Base-by-base conservation (phyloP, 1,140 invertebrate genomes). In the Eupristina koningsbergeri region DNA sequence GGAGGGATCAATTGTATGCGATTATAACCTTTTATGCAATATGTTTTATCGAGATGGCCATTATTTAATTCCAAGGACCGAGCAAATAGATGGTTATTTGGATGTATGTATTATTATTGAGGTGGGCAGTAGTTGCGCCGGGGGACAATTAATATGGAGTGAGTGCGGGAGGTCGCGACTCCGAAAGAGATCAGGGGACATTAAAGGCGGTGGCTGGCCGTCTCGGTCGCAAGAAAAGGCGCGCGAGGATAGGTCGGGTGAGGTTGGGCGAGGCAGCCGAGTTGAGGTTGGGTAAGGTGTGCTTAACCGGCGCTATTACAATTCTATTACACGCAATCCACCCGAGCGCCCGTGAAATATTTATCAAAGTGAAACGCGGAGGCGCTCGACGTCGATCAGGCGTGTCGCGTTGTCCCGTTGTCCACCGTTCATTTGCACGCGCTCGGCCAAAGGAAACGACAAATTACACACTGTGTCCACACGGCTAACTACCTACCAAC, bases 401-500 rank as follows among this genome's bases (percentile, higher is more conserved):
- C 61, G 29, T 50, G 73, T 75, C 58, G 39, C 63, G 63, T 31
- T 45, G 15, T 64, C 45, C 34, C 63, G 63, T 31, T 45, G 15
- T 64, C 45, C 34, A 50, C 41, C 67, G 36, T 39, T 64, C 76
- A 78, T 78, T 78, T 26, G 76, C 58, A 78, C 76, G 61, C 31
- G 77, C 31, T 36, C 53, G 53, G 22, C 41, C 41, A 80, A 50
- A 69, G 74, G 80, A 81, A 81, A 61, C 58, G 74, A 77, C 81
- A 83, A 83, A 83, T 83, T 83, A 83, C 61, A 83, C 41, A 58
- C 34, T 81, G 26, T 80, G 41, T 47, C 58, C 75, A 58, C 36
- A 17, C 26, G 19, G 29, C 13, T 31, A 39, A 36, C 64, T 19
- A 36, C 26, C 26, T 41, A 41, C 36, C 1, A 17, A 36, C 19